These are phyloP conservation scores for Xiphophorus birchmanni DNA, from an alignment of 2,797 vertebrate genomes.

Conservation along the genomic window DNA sequence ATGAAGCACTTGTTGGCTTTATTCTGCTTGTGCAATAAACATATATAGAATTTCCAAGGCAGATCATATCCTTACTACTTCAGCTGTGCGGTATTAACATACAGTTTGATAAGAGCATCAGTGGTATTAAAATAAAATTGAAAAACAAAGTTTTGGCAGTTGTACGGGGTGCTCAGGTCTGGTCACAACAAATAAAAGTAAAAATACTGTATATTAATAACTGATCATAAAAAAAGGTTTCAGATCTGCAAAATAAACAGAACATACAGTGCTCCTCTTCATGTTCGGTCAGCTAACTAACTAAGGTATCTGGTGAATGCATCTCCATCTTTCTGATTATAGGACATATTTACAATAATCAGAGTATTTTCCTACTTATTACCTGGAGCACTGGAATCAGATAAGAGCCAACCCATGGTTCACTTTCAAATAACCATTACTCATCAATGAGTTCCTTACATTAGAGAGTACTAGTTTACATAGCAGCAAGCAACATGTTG, in stretches of 20 bases:
- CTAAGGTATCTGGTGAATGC: constrained; percentile 77
- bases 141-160: constrained; percentile 37
- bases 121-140: constrained; percentile 38
- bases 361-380: constrained; percentile 15
- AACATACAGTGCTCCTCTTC: constrained; percentile 9
- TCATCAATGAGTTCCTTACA: neutral
- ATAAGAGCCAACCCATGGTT: constrained; percentile 14
- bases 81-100: constrained; percentile 21
- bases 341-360: constrained; percentile 27
- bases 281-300: constrained; percentile 15
- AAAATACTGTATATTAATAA: constrained; percentile 64
- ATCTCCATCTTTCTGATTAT: constrained; percentile 45
- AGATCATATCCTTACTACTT: constrained; percentile 37
- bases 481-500: constrained; percentile 62
- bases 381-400: neutral
- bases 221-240: constrained; percentile 27
- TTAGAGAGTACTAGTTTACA: constrained; percentile 48
- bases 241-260: constrained; percentile 23
- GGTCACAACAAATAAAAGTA: constrained; percentile 47
- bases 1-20: constrained; percentile 59
- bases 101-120: constrained; percentile 37
- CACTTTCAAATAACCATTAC: constrained; percentile 21
- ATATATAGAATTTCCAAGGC: constrained; percentile 35
- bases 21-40: constrained; percentile 35
- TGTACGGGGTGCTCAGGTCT: constrained; percentile 36